Base-by-base conservation (phyloP, 2,888 invertebrate genomes). In the Unio pictorum region DNA sequence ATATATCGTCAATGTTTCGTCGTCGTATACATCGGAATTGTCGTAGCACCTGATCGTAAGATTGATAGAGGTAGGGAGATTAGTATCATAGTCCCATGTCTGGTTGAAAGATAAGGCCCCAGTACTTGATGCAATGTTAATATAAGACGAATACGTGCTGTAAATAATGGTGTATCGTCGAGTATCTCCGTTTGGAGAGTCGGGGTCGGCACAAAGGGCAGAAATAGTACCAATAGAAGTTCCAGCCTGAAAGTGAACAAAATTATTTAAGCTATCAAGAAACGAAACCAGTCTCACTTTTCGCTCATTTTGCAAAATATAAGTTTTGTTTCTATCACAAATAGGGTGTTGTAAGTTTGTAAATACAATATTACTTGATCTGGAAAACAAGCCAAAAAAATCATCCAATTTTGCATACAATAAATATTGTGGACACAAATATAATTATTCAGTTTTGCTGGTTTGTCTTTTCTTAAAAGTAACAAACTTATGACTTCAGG, bases 11-110 rank as follows among this genome's bases (percentile, higher is more conserved):
- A 69, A 73, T 26, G 54, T 67, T 20, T 69, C 69, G 62, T 73
- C 74, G 11, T 69, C 77, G 45, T 57, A 66, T 5, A 73, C 64
- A 4, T 72, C 71, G 26, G 65, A 67, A 15, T 61, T 30, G 55
- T 77, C 77, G 4, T 69, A 74, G 28, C 77, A 77, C 1, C 74
- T 68, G 20, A 77, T 64, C 20, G 74, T 74, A 8, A 77, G 61
- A 28, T 69, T 73, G 18, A 77, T 55, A 23, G 62, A 62, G 54
- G 64, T 64, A 1, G 77, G 69, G 11, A 74, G 55, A 7, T 69
- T 66, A 59, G 74, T 74, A n/a, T 73, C 73, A 59, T 63, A 77
- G 55, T 77, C 77, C 64, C 69, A 77, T 6, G 67, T 66, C n/a
- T 55, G 15, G 3, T 66, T 66, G 20, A 74, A 66, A 7, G 69